These are phyloP conservation scores for Chrysolina haemoptera DNA, from an alignment of 2,888 invertebrate species.

Conservation along the genomic window DNA sequence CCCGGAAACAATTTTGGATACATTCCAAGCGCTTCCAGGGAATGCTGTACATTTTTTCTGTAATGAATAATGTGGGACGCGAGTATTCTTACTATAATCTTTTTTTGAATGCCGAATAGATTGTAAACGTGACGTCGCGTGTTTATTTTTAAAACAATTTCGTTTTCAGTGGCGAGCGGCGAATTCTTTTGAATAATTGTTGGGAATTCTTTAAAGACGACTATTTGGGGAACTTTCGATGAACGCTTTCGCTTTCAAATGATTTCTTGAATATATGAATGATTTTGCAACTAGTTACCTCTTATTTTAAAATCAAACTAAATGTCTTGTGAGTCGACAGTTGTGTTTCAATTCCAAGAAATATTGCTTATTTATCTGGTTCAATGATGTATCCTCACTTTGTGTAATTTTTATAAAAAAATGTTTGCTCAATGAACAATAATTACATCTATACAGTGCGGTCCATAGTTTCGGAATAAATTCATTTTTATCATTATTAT, in stretches of 20 bases:
- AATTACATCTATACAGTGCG: no score
- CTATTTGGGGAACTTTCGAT: not conserved
- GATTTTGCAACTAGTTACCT: no score
- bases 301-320: no score
- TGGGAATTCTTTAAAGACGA: not conserved
- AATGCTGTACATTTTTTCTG: constrained; percentile 3
- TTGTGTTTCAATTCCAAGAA: no score
- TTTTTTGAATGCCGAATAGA: constrained; percentile 24
- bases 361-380: no score
- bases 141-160: constrained; percentile 31
- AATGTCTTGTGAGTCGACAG: no score
- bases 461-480: no score
- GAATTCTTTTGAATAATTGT: not conserved
- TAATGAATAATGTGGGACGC: constrained; percentile 19
- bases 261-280: no score
- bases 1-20: constrained; percentile 49
- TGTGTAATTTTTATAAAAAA: no score
- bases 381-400: no score
- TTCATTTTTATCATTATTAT: no score
- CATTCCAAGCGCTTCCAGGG: constrained; percentile 41
- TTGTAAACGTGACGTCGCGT: constrained; percentile 26
- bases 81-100: constrained; percentile 19
- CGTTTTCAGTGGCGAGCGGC: constrained; percentile 2
- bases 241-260: not conserved
- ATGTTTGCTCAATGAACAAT: no score